A percentile compares a stretch with the other conserved stretches of the same genome.
These are phyloP conservation scores for Ataeniobius toweri DNA, from an alignment of 2,797 vertebrate genomes.

Conservation along the genomic window DNA sequence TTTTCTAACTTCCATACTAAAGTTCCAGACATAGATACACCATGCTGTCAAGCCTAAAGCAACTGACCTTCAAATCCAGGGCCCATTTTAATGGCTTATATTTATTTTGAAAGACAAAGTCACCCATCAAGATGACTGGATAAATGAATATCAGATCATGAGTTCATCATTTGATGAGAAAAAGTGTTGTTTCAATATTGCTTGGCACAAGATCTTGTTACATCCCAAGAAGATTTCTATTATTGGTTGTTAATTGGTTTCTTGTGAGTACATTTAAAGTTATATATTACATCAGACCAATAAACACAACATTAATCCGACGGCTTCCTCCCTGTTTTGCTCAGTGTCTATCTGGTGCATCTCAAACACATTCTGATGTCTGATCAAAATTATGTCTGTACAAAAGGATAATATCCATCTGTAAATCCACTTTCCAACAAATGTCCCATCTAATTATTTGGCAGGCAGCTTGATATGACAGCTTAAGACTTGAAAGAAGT, in stretches of 20 bases:
- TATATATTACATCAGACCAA: no score
- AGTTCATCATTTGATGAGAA: no score
- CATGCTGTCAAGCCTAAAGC: background rate
- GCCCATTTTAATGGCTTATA: no score
- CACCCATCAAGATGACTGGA: no score
- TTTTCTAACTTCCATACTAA: background rate
- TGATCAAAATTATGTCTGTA: slow-evolving; percentile 59
- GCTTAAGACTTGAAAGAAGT: slow-evolving; percentile 50
- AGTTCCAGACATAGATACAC: no score
- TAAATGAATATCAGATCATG: no score
- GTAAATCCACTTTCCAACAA: slow-evolving; percentile 78
- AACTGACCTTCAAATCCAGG: background rate
- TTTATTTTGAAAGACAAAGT: no score
- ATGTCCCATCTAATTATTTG: slow-evolving; percentile 75
- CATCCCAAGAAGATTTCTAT: no score
- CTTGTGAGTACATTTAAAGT: no score
- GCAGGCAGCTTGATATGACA: slow-evolving; percentile 65
- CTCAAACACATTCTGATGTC: slow-evolving; percentile 61
- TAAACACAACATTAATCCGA: slow-evolving; percentile 6
- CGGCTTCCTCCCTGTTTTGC: slow-evolving; percentile 19
- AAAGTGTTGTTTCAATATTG: no score
- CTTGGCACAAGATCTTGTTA: no score
- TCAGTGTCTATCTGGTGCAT: slow-evolving; percentile 53
- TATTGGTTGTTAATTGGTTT: no score
- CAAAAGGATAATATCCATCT: slow-evolving; percentile 68